A percentile compares a stretch with the other conserved stretches of the same genome.
These are phyloP conservation scores for Heliconius charithonia DNA, from an alignment of 2,888 invertebrate genomes.

Conservation along the genomic window DNA sequence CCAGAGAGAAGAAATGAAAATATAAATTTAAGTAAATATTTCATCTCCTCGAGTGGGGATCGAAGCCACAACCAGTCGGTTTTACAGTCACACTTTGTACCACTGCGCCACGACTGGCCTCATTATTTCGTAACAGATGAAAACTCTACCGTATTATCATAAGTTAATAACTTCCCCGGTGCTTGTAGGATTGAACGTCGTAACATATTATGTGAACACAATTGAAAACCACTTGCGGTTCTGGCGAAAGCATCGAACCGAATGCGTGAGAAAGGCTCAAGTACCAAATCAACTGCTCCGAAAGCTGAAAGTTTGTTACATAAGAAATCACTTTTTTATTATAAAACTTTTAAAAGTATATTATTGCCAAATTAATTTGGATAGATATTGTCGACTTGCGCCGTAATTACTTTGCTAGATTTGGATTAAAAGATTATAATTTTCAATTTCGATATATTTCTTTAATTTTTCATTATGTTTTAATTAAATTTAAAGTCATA, in stretches of 20 bases:
- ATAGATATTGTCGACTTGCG: too few relatives aligned
- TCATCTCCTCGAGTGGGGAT: too few relatives aligned
- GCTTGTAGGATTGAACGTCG: conserved; percentile 6
- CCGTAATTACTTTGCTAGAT: background rate
- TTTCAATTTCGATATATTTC: background rate
- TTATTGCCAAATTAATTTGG: too few relatives aligned
- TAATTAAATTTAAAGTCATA: background rate
- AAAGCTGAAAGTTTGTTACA: too few relatives aligned
- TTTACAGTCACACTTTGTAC: too few relatives aligned
- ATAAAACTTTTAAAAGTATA: too few relatives aligned
- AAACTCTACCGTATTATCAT: background rate
- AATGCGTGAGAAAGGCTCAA: background rate
- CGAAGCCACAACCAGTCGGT: too few relatives aligned
- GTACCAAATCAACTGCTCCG: conserved; percentile 1
- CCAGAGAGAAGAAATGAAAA: too few relatives aligned
- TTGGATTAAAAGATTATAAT: background rate
- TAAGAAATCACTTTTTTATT: too few relatives aligned
- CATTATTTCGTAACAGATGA: background rate
- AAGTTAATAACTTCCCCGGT: background rate
- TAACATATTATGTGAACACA: conserved; percentile 10
- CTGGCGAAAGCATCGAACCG: background rate
- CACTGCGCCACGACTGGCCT: too few relatives aligned
- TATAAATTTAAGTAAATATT: too few relatives aligned
- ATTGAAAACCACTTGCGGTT: conserved; percentile 10
- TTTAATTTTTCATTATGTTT: background rate